Conservation (phyloP, 1,140 invertebrate genomes). For the Drosophila lini region DNA sequence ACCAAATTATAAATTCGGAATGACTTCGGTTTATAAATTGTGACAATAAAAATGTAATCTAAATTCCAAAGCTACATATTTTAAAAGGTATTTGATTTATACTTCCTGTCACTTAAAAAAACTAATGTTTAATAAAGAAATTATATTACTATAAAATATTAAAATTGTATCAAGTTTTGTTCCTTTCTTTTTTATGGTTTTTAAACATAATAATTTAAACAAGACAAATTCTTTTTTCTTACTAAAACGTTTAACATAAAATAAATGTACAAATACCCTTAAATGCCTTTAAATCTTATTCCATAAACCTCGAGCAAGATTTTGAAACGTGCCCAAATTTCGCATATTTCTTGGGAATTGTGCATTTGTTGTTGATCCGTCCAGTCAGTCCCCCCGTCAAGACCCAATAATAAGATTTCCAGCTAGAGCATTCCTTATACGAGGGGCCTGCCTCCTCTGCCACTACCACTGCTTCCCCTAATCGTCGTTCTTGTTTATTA, state of each 20-base stretch:
- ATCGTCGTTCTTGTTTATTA: slow-evolving; percentile 59
- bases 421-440: slow-evolving; percentile 47
- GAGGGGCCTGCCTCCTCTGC: slow-evolving; percentile 8
- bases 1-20: slow-evolving; percentile 1
- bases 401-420: slow-evolving; percentile 12
- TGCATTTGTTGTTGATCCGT: neutral
- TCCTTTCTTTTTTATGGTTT: neutral
- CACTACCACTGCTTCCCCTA: slow-evolving; percentile 2
- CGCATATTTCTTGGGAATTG: slow-evolving; percentile 1
- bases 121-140: neutral
- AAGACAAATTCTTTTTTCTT: neutral
- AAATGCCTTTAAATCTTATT: too few relatives aligned
- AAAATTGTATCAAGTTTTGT: too few relatives aligned
- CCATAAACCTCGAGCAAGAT: neutral
- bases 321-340: slow-evolving; percentile 1
- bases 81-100: neutral
- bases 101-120: neutral
- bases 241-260: too few relatives aligned
- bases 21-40: neutral
- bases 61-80: neutral
- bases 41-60: neutral
- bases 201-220: neutral
- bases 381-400: neutral
- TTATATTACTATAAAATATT: neutral
- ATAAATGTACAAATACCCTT: neutral